These are phyloP conservation scores for Acronicta aceris DNA, from an alignment of 2,888 invertebrate species.

Conservation along the genomic window DNA sequence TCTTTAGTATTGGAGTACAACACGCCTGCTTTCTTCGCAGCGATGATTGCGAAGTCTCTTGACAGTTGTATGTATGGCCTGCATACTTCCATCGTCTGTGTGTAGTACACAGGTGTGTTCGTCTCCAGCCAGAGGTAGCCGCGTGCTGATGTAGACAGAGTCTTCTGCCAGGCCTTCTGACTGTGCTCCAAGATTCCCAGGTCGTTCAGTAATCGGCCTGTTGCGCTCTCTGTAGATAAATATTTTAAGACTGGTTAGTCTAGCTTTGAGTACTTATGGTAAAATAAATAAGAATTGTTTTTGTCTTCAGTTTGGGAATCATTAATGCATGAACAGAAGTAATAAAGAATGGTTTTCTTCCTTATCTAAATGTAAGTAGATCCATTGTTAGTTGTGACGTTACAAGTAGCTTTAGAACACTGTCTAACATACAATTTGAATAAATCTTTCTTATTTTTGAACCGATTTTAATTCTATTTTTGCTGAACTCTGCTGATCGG, in stretches of 20 bases:
- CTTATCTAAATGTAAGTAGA: too few relatives aligned
- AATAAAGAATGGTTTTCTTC: too few relatives aligned
- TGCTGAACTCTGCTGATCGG: too few relatives aligned
- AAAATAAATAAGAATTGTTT: too few relatives aligned
- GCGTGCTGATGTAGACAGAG: constrained; percentile 89
- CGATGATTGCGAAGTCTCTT: constrained; percentile 88
- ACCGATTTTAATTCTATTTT: too few relatives aligned
- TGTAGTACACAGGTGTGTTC: constrained; percentile 91
- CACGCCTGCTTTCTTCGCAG: constrained; percentile 85
- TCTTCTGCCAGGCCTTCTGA: constrained; percentile 90
- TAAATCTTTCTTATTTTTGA: too few relatives aligned
- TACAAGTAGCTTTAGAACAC: too few relatives aligned
- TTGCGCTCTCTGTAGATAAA: constrained; percentile 89
- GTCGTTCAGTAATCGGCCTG: constrained; percentile 91
- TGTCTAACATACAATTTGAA: too few relatives aligned
- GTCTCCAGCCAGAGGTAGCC: constrained; percentile 91
- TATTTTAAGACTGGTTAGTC: background rate
- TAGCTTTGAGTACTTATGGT: too few relatives aligned
- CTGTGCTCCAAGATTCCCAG: constrained; percentile 91
- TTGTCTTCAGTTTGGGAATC: too few relatives aligned
- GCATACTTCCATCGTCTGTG: constrained; percentile 85
- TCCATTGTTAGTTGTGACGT: too few relatives aligned
- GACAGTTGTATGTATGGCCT: constrained; percentile 91
- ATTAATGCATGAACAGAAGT: too few relatives aligned
- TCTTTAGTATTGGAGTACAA: constrained; percentile 84